phyloP scores from a whole-genome alignment of 2,888 invertebrate species.

The Tenodera sinensis region DNA sequence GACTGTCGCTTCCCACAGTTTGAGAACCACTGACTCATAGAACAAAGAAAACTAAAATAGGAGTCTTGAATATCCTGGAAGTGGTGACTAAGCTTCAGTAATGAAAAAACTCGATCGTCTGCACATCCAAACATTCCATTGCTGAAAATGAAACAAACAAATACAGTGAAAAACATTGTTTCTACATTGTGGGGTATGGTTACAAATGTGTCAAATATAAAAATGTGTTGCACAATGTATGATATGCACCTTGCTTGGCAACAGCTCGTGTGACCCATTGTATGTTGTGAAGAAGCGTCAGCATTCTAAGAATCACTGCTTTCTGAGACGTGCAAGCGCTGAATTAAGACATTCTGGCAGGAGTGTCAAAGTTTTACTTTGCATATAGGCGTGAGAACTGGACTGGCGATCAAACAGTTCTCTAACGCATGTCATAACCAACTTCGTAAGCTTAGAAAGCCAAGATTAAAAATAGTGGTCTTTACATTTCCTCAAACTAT shows the following conservation, averaged over 20 bases:
- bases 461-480: too few species aligned
- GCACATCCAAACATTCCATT: not conserved
- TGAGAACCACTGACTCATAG: too few species aligned
- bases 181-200: not conserved
- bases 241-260: not conserved
- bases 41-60: too few species aligned
- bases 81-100: not conserved
- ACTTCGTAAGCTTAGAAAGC: too few species aligned
- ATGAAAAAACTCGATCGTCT: not conserved
- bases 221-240: not conserved
- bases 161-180: not conserved
- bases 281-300: not conserved
- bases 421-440: too few species aligned
- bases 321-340: not conserved
- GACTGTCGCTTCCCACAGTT: too few species aligned
- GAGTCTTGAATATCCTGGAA: not conserved
- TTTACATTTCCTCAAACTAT: too few species aligned
- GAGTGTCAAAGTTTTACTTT: not conserved
- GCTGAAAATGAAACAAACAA: not conserved
- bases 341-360: not conserved
- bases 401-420: not conserved
- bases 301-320: not conserved
- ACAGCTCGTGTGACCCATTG: not conserved
- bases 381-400: not conserved
- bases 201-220: not conserved